phyloP scores from a whole-genome alignment of 2,113 vertebrate species.

The Phalacrocorax carbo region DNA sequence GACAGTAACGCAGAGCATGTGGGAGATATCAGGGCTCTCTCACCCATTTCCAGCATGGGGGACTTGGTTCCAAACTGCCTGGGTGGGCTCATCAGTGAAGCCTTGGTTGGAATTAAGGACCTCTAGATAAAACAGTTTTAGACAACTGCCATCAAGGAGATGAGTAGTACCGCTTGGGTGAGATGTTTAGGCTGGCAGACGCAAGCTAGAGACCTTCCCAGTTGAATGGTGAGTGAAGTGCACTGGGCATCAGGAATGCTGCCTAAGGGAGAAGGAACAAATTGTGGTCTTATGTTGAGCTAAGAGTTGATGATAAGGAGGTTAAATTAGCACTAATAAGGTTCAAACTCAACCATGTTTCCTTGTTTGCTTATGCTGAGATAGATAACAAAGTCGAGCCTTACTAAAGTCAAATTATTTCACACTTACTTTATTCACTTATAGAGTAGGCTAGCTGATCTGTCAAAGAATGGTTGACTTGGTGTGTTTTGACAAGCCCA shows the following conservation, averaged over 20 bases:
- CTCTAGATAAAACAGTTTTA: slow-evolving; percentile 1
- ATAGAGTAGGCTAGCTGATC: fast-evolving
- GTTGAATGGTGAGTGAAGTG: background rate
- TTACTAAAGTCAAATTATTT: background rate
- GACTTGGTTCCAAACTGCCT: background rate
- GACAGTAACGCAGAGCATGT: background rate
- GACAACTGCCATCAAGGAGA: background rate
- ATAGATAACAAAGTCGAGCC: background rate
- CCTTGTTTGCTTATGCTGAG: background rate
- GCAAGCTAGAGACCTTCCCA: background rate
- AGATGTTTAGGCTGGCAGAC: background rate
- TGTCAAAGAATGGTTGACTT: background rate
- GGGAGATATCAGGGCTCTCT: background rate
- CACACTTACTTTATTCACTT: background rate
- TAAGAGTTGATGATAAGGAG: background rate
- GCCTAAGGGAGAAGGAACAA: background rate
- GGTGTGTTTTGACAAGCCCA: slow-evolving; percentile 17
- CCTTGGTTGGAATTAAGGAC: background rate
- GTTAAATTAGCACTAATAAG: background rate
- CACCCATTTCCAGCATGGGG: background rate
- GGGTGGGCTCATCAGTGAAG: slow-evolving; percentile 35
- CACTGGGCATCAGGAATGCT: background rate
- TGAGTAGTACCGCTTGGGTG: background rate
- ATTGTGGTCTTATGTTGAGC: background rate
- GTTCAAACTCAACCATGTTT: background rate